Evolutionary conservation across 2,797 vertebrate genomes (phyloP).

Genomic region (Otolemur crassicaudatus): DNA sequence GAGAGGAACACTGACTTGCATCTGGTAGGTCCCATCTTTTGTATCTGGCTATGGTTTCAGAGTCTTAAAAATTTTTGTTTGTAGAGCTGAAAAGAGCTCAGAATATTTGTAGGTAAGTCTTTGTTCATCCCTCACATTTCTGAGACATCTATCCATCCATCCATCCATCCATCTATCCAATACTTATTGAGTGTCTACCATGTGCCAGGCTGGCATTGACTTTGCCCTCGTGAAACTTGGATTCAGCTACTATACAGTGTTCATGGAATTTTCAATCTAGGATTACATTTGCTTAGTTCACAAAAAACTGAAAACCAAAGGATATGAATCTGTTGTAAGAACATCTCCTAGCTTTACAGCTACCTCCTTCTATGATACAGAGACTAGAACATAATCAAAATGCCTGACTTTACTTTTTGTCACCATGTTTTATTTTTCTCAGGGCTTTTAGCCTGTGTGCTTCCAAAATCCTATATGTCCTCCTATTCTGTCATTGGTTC

Average conservation of each 20-base stretch:
- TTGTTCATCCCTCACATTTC: background rate
- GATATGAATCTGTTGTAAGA: background rate
- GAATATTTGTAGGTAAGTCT: background rate
- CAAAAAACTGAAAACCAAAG: background rate
- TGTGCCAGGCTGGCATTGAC: background rate
- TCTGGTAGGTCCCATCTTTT: background rate
- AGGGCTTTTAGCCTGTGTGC: background rate
- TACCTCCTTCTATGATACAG: background rate
- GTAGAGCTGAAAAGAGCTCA: background rate
- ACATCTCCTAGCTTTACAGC: background rate
- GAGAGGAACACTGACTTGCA: background rate
- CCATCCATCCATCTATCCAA: background rate
- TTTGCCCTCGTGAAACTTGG: background rate
- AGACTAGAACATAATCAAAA: background rate
- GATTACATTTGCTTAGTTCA: background rate
- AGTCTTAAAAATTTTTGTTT: background rate
- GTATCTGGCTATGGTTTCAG: background rate
- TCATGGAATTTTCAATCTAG: background rate
- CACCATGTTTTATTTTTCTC: background rate
- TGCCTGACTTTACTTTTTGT: background rate
- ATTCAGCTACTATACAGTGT: background rate
- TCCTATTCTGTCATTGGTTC: background rate
- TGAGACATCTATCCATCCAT: background rate
- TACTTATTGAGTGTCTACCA: background rate
- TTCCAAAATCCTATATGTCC: background rate